A percentile compares a stretch with the other conserved stretches of the same genome.
Evolutionary conservation across 2,113 vertebrate species (phyloP).

Genomic region (Pachyramphus minor): DNA sequence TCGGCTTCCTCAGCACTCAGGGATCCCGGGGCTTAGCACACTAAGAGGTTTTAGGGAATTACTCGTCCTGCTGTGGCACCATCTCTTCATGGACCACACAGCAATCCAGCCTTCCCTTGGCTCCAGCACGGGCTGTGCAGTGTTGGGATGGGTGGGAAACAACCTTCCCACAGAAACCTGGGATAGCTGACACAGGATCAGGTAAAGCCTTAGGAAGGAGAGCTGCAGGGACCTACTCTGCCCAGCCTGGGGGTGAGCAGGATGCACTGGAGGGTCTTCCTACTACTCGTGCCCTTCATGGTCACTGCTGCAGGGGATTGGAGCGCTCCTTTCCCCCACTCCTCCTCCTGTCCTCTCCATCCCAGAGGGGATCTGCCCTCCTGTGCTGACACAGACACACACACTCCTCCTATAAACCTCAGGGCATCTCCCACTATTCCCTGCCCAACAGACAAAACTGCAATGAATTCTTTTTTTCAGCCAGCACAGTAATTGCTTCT

Average conservation of each 20-base stretch:
- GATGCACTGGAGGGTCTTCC: accelerated
- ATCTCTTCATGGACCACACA: neutral
- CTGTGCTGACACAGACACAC: neutral
- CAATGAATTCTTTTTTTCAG: neutral
- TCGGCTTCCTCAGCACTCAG: conserved; percentile 2
- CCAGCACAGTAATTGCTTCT: neutral
- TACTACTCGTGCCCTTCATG: accelerated
- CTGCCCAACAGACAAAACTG: neutral
- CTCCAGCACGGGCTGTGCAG: accelerated
- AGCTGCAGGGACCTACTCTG: neutral
- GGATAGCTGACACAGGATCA: neutral
- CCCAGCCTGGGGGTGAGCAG: neutral
- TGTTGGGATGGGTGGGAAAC: neutral
- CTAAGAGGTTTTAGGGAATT: conserved; percentile 57
- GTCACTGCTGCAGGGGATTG: neutral
- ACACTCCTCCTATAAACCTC: neutral
- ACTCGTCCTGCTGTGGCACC: neutral
- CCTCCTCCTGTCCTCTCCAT: neutral
- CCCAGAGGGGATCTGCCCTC: neutral
- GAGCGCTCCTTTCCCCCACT: neutral
- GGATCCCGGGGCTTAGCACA: neutral
- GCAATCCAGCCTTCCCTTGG: neutral
- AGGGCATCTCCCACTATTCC: neutral
- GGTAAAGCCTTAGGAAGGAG: neutral
- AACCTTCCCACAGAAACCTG: neutral